Percentiles rank a stretch among this genome's conserved stretches.
Conservation (phyloP, 2,113 vertebrate genomes). For the Eurypyga helias region DNA sequence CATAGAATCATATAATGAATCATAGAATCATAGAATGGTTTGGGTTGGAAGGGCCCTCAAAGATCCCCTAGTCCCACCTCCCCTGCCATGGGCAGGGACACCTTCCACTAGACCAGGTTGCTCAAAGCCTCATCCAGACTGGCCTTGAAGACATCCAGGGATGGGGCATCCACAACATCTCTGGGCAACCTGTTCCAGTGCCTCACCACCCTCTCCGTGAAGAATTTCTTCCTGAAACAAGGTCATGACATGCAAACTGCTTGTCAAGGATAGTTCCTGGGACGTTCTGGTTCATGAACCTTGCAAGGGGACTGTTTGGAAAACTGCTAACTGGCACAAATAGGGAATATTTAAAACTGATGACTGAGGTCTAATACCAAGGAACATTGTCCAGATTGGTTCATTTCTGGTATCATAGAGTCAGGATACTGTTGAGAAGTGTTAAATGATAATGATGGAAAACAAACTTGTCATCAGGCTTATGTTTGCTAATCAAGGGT, state of each 20-base stretch:
- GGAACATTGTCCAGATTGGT: background rate
- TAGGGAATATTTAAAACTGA: background rate
- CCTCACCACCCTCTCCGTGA: no score
- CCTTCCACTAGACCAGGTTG: no score
- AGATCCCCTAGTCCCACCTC: no score
- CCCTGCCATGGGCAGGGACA: no score
- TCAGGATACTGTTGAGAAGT: background rate
- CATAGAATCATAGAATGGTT: no score
- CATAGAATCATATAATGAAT: no score
- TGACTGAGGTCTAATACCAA: background rate
- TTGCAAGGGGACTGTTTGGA: background rate
- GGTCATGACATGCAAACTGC: background rate
- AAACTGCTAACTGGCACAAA: background rate
- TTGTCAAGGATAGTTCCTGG: background rate
- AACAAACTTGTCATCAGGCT: background rate
- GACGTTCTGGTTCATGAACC: background rate
- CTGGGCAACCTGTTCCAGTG: no score
- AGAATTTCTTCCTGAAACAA: no score
- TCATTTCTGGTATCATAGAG: background rate
- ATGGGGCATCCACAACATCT: no score
- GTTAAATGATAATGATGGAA: background rate
- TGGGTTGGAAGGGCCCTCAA: no score
- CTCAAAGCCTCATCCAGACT: no score
- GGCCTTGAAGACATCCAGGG: no score
- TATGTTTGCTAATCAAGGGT: background rate